Conservation (phyloP, 2,888 invertebrate genomes). For the Meteorus cinctellus region DNA sequence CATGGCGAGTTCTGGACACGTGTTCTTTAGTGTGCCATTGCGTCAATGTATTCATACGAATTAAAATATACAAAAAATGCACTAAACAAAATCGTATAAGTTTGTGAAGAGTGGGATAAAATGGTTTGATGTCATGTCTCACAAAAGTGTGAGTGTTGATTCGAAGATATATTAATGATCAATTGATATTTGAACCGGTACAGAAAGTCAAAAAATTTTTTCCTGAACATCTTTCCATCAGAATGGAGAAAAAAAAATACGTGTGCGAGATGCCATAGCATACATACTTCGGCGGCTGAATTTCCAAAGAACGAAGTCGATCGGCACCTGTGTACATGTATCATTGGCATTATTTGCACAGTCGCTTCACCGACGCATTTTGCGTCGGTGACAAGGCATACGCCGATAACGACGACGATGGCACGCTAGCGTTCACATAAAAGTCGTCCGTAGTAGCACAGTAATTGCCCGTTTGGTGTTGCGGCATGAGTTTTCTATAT, state of each 20-base stretch:
- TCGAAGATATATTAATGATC: background rate
- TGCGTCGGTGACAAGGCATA: conserved; percentile 43
- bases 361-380: conserved; percentile 55
- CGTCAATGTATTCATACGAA: background rate
- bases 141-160: conserved; percentile 13
- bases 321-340: conserved; percentile 69
- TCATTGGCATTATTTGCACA: conserved; percentile 69
- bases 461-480: conserved; percentile 43
- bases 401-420: conserved; percentile 40
- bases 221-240: background rate
- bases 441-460: conserved; percentile 40
- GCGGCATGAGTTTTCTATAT: conserved; percentile 27
- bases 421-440: conserved; percentile 27
- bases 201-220: too few relatives aligned
- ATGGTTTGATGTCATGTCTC: background rate
- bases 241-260: conserved; percentile 10
- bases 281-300: conserved; percentile 30
- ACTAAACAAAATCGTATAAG: background rate
- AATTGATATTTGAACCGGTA: too few relatives aligned
- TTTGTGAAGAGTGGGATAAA: background rate
- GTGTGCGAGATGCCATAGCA: background rate
- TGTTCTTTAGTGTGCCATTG: conserved; percentile 25
- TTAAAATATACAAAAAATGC: background rate
- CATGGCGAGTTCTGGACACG: conserved; percentile 32
- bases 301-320: conserved; percentile 49